Percentiles rank a stretch among this genome's conserved stretches.
phyloP scores from a whole-genome alignment of 2,888 invertebrate species.

The Priocnemis perturbator region DNA sequence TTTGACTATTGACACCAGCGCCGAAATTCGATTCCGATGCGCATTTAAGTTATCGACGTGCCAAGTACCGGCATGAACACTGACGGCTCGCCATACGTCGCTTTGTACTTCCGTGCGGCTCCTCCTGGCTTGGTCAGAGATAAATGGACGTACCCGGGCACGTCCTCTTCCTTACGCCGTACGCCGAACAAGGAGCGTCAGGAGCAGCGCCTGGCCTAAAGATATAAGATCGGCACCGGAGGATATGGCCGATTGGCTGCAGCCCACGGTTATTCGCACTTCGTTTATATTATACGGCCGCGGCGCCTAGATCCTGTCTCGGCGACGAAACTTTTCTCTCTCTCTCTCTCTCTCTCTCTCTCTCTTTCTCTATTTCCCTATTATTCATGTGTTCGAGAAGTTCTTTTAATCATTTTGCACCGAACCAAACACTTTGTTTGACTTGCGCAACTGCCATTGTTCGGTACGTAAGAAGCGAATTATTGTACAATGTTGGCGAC shows the following conservation, averaged over 20 bases:
- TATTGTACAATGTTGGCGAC: too few relatives aligned
- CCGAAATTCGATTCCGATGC: background rate
- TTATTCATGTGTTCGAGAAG: background rate
- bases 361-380: background rate
- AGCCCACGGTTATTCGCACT: slow-evolving; percentile 14
- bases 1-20: slow-evolving; percentile 12
- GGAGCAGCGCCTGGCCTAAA: slow-evolving; percentile 45
- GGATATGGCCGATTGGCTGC: slow-evolving; percentile 34
- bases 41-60: slow-evolving; percentile 28
- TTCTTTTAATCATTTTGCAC: background rate
- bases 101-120: slow-evolving; percentile 59
- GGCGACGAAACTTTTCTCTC: slow-evolving; percentile 3
- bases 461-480: too few relatives aligned
- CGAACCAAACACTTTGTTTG: too few relatives aligned
- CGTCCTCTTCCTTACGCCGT: slow-evolving; percentile 47
- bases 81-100: slow-evolving; percentile 42
- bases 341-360: too few relatives aligned
- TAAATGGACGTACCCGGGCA: slow-evolving; percentile 58
- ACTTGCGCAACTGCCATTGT: too few relatives aligned
- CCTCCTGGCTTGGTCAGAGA: slow-evolving; percentile 65
- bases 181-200: slow-evolving; percentile 54
- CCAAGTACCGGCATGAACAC: slow-evolving; percentile 18
- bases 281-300: background rate
- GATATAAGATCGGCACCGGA: slow-evolving; percentile 51
- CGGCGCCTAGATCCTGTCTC: background rate